Evolutionary conservation across 2,113 vertebrate species (phyloP).

Genomic region (Petromus typicus): DNA sequence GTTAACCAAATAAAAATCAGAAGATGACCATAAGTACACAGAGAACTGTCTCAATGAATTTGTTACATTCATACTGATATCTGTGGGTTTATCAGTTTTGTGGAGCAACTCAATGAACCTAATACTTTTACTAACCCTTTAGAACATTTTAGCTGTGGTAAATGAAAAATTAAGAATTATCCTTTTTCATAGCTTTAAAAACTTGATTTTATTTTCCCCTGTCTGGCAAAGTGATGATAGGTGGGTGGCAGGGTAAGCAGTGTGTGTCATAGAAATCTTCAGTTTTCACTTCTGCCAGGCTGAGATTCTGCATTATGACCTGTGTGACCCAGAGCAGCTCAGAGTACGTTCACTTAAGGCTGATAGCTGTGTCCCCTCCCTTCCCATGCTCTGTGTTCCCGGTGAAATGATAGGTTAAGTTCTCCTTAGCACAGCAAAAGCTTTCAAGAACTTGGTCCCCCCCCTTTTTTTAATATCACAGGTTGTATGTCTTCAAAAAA

Average conservation of each 20-base stretch:
- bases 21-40: not conserved
- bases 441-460: not conserved
- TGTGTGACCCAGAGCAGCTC: not conserved
- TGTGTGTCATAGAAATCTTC: not conserved
- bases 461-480: not conserved
- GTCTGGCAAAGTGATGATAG: not conserved
- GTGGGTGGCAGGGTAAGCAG: not conserved
- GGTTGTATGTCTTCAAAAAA: slow-evolving; percentile 52
- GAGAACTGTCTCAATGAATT: not conserved
- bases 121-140: not conserved
- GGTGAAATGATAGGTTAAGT: not conserved
- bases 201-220: not conserved
- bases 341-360: not conserved
- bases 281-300: not conserved
- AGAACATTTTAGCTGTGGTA: not conserved
- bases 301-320: not conserved
- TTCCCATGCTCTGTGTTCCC: slow-evolving; percentile 9
- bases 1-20: not conserved
- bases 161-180: not conserved
- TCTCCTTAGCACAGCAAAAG: slow-evolving; percentile 49
- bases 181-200: not conserved
- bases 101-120: not conserved
- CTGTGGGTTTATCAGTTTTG: not conserved
- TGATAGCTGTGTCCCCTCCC: slow-evolving; percentile 20
- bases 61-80: not conserved